phyloP scores from a whole-genome alignment of 2,113 vertebrate genomes.

The Ellobius talpinus region DNA sequence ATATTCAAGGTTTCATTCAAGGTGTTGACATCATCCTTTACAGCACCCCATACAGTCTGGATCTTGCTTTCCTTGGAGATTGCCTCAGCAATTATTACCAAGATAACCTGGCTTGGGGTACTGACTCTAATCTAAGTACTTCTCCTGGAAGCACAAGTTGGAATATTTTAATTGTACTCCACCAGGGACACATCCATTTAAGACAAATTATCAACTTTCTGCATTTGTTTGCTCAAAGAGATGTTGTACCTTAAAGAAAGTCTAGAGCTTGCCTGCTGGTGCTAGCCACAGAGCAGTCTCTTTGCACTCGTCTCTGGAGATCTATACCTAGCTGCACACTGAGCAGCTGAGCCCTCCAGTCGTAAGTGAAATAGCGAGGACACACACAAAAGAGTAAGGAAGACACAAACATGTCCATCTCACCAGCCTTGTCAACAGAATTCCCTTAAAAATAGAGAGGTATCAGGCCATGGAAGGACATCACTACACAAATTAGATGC shows the following conservation, averaged over 20 bases:
- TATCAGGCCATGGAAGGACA: neutral
- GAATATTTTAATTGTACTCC: neutral
- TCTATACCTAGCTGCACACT: neutral
- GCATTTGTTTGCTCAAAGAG: neutral
- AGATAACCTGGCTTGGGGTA: conserved; percentile 59
- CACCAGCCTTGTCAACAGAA: neutral
- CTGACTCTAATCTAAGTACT: conserved; percentile 34
- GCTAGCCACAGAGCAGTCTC: neutral
- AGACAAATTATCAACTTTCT: conserved; percentile 27
- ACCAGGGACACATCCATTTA: neutral
- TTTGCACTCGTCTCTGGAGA: neutral
- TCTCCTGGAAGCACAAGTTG: neutral
- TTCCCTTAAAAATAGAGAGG: neutral
- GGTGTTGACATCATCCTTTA: conserved; percentile 73
- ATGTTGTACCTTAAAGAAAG: neutral
- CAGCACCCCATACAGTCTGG: conserved; percentile 54
- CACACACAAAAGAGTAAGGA: too few relatives aligned
- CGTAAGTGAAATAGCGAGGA: neutral
- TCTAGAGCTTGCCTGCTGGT: neutral
- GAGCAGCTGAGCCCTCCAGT: neutral
- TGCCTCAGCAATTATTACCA: conserved; percentile 62
- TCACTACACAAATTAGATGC: neutral
- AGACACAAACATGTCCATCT: neutral
- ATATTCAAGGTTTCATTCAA: conserved; percentile 59
- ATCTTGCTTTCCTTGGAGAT: conserved; percentile 68